Percentiles rank a stretch among this genome's conserved stretches.
These are phyloP conservation scores for Potamarius usumacintae DNA, from an alignment of 2,113 vertebrate species.

Conservation along the genomic window DNA sequence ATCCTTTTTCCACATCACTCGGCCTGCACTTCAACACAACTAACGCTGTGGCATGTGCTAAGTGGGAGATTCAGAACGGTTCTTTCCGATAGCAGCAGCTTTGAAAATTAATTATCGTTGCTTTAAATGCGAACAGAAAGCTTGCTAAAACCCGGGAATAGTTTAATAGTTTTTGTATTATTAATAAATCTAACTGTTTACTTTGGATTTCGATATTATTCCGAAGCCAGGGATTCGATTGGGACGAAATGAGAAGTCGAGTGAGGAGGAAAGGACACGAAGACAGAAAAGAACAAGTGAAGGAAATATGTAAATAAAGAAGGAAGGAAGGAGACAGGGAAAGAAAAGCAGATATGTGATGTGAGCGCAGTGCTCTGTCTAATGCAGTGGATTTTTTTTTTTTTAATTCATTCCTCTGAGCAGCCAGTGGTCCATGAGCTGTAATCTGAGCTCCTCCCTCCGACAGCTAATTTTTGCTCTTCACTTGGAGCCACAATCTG, in stretches of 20 bases:
- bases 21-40: conserved; percentile 80
- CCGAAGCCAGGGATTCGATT: background rate
- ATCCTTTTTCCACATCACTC: conserved; percentile 54
- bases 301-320: background rate
- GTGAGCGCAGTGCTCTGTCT: background rate
- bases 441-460: background rate
- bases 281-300: background rate
- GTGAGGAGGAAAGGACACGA: background rate
- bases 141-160: conserved; percentile 69
- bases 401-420: background rate
- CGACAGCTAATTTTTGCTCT: background rate
- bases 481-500: conserved; percentile 1
- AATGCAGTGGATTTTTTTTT: background rate
- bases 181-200: background rate
- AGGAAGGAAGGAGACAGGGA: background rate
- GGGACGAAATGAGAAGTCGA: background rate
- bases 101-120: conserved; percentile 52
- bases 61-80: conserved; percentile 77
- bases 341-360: no score
- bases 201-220: background rate
- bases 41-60: conserved; percentile 16
- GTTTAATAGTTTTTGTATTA: conserved; percentile 4
- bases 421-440: background rate
- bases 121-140: conserved; percentile 92
- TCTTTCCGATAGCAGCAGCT: conserved; percentile 71